Base-by-base conservation (phyloP, 2,888 invertebrate genomes). In the Mimas tiliae region DNA sequence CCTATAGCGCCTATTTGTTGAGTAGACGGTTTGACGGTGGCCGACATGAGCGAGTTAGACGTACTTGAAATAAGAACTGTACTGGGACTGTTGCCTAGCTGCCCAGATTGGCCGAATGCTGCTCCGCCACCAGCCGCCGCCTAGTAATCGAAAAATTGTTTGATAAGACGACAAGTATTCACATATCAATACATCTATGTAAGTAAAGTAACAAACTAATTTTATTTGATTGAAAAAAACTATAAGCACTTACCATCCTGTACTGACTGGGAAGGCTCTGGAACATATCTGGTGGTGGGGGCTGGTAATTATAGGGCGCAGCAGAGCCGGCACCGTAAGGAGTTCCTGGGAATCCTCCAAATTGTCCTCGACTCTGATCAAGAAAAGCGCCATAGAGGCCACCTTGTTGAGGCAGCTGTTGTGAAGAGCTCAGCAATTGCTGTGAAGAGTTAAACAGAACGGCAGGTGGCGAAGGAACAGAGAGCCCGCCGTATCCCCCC, bases 21-120 rank as follows among this genome's bases (percentile, higher is more conserved):
- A 70, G 96, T 95, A 48, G 96, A 95, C 9, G 97, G 96, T 81
- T 98, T 98, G 64, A 97, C 97, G 69, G 96, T 96, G 48, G 97
- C 96, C 6, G 98, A 97, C 97, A 98, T 98, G 75, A 98, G 94
- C 47, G 97, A 97, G 88, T 97, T 98, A 68, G 97, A 97, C 67
- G 97, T 96, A 71, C 97, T 97, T 50, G 97, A 97, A 74, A 98
- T 98, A 77, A 98, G 95, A 76, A 98, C 97, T 19, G 98, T 97
- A 82, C 96, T 97, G 63, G 97, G 97, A 87, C 96, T 98, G 84
- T 95, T 97, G 72, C 95, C 95, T 74, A 97, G 94, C 82, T 96
- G 96, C 78, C 97, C 97, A 64, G 96, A 96, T 83, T 97, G 97
- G 19, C 96, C 96, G 81, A 96, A 97, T 14, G 96, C 96, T 34